Evolutionary conservation across 2,113 vertebrate genomes (phyloP), one percentile per base, ranked within the genome.

Genomic region (Rhinoderma darwinii): DNA sequence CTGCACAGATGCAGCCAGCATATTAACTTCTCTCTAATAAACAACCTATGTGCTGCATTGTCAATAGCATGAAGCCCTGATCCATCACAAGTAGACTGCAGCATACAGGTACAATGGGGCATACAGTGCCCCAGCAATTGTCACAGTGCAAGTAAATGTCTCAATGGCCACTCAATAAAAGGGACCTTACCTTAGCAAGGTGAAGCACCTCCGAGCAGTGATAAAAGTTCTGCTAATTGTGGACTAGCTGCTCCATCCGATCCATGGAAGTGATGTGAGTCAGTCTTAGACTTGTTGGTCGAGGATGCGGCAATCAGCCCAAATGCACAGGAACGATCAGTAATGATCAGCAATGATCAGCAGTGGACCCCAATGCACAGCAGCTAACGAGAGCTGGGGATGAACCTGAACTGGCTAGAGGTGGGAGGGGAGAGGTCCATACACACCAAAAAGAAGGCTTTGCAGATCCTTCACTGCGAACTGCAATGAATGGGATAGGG

Each of bases 131-230:
- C 22, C 17, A 70, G 7, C 11, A 50, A n/a, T n/a, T n/a, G n/a
- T n/a, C n/a, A n/a, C n/a, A n/a, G n/a, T n/a, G n/a, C n/a, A 50
- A 30, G n/a, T 27, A 3, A n/a, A 32, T 27, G 20, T 59, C 4
- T 25, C 5, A 27, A 51, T 10, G 30, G 22, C 9, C 15, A 30
- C 15, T 54, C 18, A 51, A 50, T 50, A 37, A 27, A 20, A 41
- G 77, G 51, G 77, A 61, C 30, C 84, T 86, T 86, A 86, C 84
- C 84, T 86, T 80, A 10, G 25, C 84, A 80, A 86, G 76, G 61
- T 80, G 76, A 86, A 80, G n/a, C 22, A n/a, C 20, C 44, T 54
- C 18, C 1, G n/a, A 85, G 84, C 44, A 56, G 84, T 30, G 32
- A 25, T 47, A 70, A 85, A 80, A 86, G 47, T 86, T 86, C 12